These are phyloP conservation scores for Plebejus anna DNA, from an alignment of 2,888 invertebrate genomes.

Conservation along the genomic window DNA sequence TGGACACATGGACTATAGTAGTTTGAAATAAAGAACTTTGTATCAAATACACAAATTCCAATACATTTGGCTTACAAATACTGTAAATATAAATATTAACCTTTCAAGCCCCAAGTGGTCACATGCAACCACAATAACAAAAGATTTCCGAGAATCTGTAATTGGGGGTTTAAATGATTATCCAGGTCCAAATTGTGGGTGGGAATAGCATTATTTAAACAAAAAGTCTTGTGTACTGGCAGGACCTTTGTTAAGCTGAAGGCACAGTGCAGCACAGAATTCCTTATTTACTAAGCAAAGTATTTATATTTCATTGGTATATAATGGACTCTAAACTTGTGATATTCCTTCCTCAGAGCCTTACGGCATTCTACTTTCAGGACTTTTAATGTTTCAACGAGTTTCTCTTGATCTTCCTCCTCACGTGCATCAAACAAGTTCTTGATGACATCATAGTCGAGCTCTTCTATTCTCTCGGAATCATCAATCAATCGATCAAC, in stretches of 20 bases:
- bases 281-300: neutral
- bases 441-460: slow-evolving; percentile 69
- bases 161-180: neutral
- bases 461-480: slow-evolving; percentile 65
- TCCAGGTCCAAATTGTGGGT: neutral
- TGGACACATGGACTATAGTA: neutral
- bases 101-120: no score
- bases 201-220: neutral
- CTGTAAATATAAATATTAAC: neutral
- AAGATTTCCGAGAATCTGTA: no score
- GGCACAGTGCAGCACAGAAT: neutral
- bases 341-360: slow-evolving; percentile 63
- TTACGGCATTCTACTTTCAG: slow-evolving; percentile 66
- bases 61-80: neutral
- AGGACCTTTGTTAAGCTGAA: slow-evolving; percentile 4
- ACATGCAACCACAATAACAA: no score
- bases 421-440: slow-evolving; percentile 56
- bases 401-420: slow-evolving; percentile 58
- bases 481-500: slow-evolving; percentile 60
- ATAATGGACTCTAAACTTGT: slow-evolving; percentile 48
- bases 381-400: slow-evolving; percentile 55
- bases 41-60: neutral
- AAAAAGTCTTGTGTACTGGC: neutral
- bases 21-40: neutral
- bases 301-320: slow-evolving; percentile 23